These are phyloP conservation scores for Coccyzus lansbergi DNA, from an alignment of 2,797 vertebrate genomes.

Conservation along the genomic window DNA sequence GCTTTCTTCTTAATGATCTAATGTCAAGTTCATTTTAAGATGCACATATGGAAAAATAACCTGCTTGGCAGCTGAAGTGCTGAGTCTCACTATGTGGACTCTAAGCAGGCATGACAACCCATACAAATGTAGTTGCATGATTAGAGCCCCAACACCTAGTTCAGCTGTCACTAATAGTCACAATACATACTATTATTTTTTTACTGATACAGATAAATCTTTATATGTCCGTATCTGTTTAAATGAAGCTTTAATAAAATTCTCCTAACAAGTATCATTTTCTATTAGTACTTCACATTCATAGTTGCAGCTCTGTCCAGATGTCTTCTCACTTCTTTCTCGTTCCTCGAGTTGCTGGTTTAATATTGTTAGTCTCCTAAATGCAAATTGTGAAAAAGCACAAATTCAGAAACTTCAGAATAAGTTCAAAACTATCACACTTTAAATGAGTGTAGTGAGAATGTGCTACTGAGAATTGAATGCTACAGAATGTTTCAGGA, in stretches of 20 bases:
- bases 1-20: not conserved
- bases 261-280: not conserved
- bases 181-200: not conserved
- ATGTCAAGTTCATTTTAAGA: not conserved
- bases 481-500: not conserved
- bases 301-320: constrained; percentile 69
- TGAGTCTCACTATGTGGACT: not conserved
- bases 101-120: not conserved
- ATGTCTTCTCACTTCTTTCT: constrained; percentile 75
- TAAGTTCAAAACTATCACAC: not conserved
- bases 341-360: constrained; percentile 84
- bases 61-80: not conserved
- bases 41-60: not conserved
- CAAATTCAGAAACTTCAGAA: not conserved
- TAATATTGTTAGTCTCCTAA: constrained; percentile 83
- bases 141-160: not conserved
- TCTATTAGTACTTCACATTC: constrained; percentile 80
- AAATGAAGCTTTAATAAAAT: not conserved
- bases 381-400: constrained; percentile 46
- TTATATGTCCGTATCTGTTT: not conserved
- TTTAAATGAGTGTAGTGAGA: not conserved
- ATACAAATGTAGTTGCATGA: not conserved
- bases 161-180: not conserved
- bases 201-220: not conserved
- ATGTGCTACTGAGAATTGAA: not conserved